Percentiles rank a stretch among this genome's conserved stretches.
These are phyloP conservation scores for Temnothorax rugatulus DNA, from an alignment of 2,888 invertebrate genomes.

Conservation along the genomic window DNA sequence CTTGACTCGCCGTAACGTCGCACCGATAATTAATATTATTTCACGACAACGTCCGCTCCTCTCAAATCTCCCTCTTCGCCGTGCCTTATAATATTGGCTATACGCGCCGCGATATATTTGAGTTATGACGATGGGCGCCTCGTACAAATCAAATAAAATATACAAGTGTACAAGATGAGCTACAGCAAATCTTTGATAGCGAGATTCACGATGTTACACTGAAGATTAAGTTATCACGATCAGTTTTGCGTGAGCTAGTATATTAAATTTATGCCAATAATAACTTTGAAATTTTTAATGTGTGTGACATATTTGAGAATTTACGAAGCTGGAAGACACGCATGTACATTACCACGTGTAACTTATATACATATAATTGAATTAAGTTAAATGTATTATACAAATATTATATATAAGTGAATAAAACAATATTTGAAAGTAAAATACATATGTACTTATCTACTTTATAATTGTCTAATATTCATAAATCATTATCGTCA, in stretches of 20 bases:
- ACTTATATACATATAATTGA: background rate
- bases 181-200: background rate
- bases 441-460: background rate
- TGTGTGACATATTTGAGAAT: too few relatives aligned
- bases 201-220: background rate
- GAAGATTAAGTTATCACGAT: conserved; percentile 15
- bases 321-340: background rate
- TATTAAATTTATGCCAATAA: background rate
- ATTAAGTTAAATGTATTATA: background rate
- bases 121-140: conserved; percentile 17
- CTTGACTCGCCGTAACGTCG: conserved; percentile 32
- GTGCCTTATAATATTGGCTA: conserved; percentile 34
- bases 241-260: background rate
- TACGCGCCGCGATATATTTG: conserved; percentile 25
- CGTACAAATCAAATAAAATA: conserved; percentile 28
- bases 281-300: background rate
- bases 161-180: background rate
- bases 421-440: background rate
- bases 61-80: conserved; percentile 5
- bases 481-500: background rate
- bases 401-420: background rate
- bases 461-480: background rate
- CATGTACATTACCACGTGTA: background rate
- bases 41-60: conserved; percentile 30
- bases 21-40: conserved; percentile 56